A percentile compares a stretch with the other conserved stretches of the same genome.
These are phyloP conservation scores for Phasianus colchicus DNA, from an alignment of 2,113 vertebrate species.

Conservation along the genomic window DNA sequence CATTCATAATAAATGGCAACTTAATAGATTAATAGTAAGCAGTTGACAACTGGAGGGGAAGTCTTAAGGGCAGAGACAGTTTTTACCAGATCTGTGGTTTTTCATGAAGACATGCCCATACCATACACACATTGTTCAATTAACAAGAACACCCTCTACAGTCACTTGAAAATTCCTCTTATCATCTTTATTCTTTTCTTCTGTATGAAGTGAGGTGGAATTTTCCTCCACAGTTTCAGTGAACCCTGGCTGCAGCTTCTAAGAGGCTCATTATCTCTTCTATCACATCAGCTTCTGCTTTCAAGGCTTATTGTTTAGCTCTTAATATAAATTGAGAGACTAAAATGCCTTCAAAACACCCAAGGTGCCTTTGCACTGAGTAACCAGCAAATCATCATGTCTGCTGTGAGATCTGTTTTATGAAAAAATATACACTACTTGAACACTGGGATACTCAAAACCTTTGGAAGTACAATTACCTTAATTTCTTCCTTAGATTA, in stretches of 20 bases:
- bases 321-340: conserved; percentile 41
- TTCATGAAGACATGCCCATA: neutral
- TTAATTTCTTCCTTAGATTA: conserved; percentile 33
- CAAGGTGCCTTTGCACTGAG: conserved; percentile 49
- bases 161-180: conserved; percentile 51
- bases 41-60: neutral
- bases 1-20: neutral
- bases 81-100: neutral
- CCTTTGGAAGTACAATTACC: conserved; percentile 19
- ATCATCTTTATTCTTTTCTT: conserved; percentile 58
- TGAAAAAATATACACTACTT: conserved; percentile 27
- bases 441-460: conserved; percentile 8
- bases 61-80: neutral
- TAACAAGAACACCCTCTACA: conserved; percentile 40
- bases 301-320: conserved; percentile 62
- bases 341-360: conserved; percentile 54
- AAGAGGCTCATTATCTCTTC: conserved; percentile 69
- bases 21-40: neutral
- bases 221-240: conserved; percentile 42
- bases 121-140: conserved; percentile 6
- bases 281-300: conserved; percentile 49
- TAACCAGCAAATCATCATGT: neutral
- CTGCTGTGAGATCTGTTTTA: neutral
- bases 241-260: conserved; percentile 53
- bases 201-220: conserved; percentile 39